Evolutionary conservation across 2,888 invertebrate genomes (phyloP).

Genomic region (Drosophila stalkeri): DNA sequence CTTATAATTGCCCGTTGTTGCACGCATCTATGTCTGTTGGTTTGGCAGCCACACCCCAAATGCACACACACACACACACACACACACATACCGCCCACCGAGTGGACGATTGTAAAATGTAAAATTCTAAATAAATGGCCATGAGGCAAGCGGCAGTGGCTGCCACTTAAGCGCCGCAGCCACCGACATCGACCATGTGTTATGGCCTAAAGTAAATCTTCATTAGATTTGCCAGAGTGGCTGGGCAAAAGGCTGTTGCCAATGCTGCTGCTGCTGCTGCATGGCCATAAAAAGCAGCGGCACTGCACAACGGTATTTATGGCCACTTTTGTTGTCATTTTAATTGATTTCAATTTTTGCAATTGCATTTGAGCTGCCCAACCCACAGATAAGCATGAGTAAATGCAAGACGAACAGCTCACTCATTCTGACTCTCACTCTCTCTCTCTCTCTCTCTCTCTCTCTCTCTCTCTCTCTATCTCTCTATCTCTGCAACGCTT

Average conservation of each 20-base stretch:
- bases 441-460: constrained; percentile 1
- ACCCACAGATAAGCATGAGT: constrained; percentile 60
- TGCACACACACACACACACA: neutral
- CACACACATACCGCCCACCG: constrained; percentile 36
- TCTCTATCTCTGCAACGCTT: neutral
- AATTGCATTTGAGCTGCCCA: constrained; percentile 46
- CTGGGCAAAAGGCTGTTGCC: constrained; percentile 64
- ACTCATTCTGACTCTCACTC: neutral
- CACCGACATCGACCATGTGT: constrained; percentile 58
- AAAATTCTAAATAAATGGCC: constrained; percentile 81
- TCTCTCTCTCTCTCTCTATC: neutral
- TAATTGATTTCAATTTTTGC: constrained; percentile 78
- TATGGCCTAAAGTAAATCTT: constrained; percentile 84
- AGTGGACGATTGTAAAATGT: constrained; percentile 72
- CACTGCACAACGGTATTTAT: constrained; percentile 70
- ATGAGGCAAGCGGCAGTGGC: constrained; percentile 51
- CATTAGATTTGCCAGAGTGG: constrained; percentile 83
- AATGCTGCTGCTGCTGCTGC: constrained; percentile 28
- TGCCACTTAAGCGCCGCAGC: constrained; percentile 66
- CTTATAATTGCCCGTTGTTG: constrained; percentile 76
- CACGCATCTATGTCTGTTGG: constrained; percentile 52
- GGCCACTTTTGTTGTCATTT: constrained; percentile 78
- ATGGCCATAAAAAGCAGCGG: constrained; percentile 64
- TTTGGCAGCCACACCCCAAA: neutral
- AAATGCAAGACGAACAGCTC: constrained; percentile 57